Percentiles rank a stretch among this genome's conserved stretches.
These are phyloP conservation scores for Mellilla xanthometata DNA, from an alignment of 2,888 invertebrate genomes.

Conservation along the genomic window DNA sequence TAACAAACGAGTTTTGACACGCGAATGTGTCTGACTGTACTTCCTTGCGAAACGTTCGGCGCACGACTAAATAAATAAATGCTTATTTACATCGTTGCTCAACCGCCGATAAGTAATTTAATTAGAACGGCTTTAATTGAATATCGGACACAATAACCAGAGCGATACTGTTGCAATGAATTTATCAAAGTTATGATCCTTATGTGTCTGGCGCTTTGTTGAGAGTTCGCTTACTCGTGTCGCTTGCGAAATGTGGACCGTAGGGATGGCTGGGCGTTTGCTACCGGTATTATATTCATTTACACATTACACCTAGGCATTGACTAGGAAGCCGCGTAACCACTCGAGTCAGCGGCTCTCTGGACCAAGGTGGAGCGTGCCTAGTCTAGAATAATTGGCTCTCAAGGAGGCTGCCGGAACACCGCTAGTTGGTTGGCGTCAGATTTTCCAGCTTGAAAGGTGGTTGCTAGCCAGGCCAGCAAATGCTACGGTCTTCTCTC, in stretches of 20 bases:
- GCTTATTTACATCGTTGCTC: conserved; percentile 65
- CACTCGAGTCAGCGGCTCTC: too few relatives aligned
- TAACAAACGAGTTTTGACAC: conserved; percentile 76
- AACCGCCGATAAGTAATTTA: conserved; percentile 69
- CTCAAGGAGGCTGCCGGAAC: too few relatives aligned
- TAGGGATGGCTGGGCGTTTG: conserved; percentile 8
- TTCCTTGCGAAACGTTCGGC: conserved; percentile 63
- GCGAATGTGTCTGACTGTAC: conserved; percentile 49
- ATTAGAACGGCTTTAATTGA: conserved; percentile 69
- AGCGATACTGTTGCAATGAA: conserved; percentile 52
- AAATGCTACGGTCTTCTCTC: too few relatives aligned
- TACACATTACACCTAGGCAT: too few relatives aligned
- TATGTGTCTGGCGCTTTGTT: conserved; percentile 46
- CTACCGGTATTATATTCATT: too few relatives aligned
- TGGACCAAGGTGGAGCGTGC: too few relatives aligned
- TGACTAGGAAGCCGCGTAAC: too few relatives aligned
- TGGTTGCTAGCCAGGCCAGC: too few relatives aligned
- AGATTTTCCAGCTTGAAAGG: too few relatives aligned
- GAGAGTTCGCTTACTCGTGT: conserved; percentile 33
- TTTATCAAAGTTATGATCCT: conserved; percentile 63
- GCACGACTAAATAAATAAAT: conserved; percentile 74
- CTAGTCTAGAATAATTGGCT: too few relatives aligned
- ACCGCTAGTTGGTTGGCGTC: too few relatives aligned
- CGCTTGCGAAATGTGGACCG: conserved; percentile 39
- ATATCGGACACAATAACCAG: conserved; percentile 60